phyloP scores from a whole-genome alignment of 2,888 invertebrate species.

The Lycaena phlaeas region DNA sequence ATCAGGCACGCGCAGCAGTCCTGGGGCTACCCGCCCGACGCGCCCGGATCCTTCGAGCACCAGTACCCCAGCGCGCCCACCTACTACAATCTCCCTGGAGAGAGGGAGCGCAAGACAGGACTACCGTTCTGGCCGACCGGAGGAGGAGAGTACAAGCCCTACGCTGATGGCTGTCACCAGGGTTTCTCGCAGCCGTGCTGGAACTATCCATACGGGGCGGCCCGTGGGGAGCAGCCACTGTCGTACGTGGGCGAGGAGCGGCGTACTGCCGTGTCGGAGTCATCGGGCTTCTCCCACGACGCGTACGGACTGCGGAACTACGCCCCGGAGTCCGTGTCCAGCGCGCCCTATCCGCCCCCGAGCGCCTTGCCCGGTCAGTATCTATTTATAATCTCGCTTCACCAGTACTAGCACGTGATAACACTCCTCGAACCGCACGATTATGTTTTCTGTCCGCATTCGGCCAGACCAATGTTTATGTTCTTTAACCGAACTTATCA shows the following conservation, averaged over 20 bases:
- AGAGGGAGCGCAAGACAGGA: conserved; percentile 75
- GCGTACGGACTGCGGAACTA: conserved; percentile 84
- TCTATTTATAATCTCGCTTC: conserved; percentile 9
- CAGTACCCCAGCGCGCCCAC: conserved; percentile 80
- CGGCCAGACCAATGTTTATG: conserved; percentile 51
- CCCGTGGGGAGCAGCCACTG: conserved; percentile 77
- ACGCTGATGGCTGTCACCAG: conserved; percentile 77
- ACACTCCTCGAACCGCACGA: conserved; percentile 29
- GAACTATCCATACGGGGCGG: conserved; percentile 78
- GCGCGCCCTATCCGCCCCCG: conserved; percentile 85
- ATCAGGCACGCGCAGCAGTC: conserved; percentile 83
- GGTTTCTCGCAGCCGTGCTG: conserved; percentile 82
- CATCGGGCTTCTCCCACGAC: conserved; percentile 80
- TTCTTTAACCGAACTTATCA: conserved; percentile 55
- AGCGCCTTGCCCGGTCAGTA: conserved; percentile 76
- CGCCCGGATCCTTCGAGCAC: conserved; percentile 77
- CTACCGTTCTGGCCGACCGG: conserved; percentile 80
- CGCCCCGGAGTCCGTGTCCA: conserved; percentile 80
- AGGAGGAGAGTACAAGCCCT: conserved; percentile 76
- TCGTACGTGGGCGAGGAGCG: conserved; percentile 82
- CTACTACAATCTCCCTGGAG: conserved; percentile 82
- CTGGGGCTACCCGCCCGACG: conserved; percentile 83
- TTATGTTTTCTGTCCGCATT: conserved; percentile 44
- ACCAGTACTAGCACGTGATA: no score
- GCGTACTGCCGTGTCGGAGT: conserved; percentile 76